Evolutionary conservation across 1,140 invertebrate species (phyloP).

Genomic region (Drosophila punjabiensis): DNA sequence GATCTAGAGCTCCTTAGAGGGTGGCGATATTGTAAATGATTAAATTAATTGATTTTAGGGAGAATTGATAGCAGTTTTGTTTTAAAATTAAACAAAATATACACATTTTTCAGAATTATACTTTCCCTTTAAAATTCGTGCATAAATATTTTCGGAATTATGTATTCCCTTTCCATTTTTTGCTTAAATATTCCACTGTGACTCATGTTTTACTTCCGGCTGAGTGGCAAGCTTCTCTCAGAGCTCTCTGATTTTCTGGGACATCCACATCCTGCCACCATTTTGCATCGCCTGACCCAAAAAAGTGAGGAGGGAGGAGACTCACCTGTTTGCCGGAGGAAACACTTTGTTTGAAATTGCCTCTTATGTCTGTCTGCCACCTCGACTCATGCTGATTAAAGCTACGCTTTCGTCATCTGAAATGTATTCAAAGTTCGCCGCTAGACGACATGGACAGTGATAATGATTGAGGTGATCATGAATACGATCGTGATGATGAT

Average conservation of each 20-base stretch:
- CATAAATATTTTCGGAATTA: neutral
- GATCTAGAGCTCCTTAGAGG: conserved; percentile 2
- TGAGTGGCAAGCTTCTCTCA: neutral
- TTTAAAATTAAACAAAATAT: neutral
- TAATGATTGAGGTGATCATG: conserved; percentile 37
- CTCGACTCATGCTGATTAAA: conserved; percentile 19
- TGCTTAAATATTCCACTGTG: conserved; percentile 5
- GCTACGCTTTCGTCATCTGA: conserved; percentile 60
- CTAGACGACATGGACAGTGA: conserved; percentile 13
- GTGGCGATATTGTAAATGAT: neutral
- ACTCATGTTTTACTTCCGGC: conserved; percentile 9
- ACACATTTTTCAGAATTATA: neutral
- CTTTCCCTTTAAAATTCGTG: neutral
- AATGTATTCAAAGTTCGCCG: conserved; percentile 36
- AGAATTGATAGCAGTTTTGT: neutral
- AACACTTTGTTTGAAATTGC: conserved; percentile 60
- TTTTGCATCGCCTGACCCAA: conserved; percentile 11
- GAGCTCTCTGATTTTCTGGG: neutral
- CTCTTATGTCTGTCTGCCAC: conserved; percentile 25
- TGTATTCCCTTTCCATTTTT: neutral
- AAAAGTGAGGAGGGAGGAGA: conserved; percentile 2
- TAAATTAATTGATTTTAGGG: neutral
- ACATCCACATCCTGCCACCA: conserved; percentile 1
- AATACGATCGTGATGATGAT: conserved; percentile 27
- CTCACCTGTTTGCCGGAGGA: conserved; percentile 37